Percentiles rank a stretch among this genome's conserved stretches.
These are phyloP conservation scores for Eremophila alpestris DNA, from an alignment of 2,797 vertebrate genomes.

Conservation along the genomic window DNA sequence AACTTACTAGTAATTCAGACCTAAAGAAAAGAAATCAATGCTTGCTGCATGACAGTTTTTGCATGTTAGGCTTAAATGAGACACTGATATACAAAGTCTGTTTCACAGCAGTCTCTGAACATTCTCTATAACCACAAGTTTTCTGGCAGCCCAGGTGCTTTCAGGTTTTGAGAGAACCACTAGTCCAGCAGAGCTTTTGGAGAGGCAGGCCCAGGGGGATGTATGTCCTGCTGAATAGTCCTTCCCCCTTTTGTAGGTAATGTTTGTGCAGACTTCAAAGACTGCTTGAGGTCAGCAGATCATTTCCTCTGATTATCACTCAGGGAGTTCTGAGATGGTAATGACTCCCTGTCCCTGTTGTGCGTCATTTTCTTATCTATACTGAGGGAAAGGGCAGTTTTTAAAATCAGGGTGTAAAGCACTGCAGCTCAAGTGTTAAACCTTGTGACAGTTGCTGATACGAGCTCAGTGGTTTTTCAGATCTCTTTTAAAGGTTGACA, in stretches of 20 bases:
- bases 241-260: neutral
- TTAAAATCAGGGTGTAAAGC: neutral
- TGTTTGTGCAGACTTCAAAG: conserved; percentile 20
- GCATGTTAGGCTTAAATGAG: neutral
- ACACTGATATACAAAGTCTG: neutral
- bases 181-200: neutral
- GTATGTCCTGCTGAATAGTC: neutral
- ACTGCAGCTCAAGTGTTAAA: neutral
- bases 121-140: neutral
- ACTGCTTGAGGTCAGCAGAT: conserved; percentile 8
- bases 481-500: neutral
- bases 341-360: neutral
- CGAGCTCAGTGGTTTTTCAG: neutral
- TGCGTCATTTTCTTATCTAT: neutral
- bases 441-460: neutral
- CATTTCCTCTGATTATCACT: conserved; percentile 2
- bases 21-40: neutral
- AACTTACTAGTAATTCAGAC: neutral
- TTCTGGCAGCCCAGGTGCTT: neutral
- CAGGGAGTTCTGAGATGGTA: neutral
- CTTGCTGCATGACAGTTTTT: neutral
- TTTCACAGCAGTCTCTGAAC: neutral
- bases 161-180: neutral
- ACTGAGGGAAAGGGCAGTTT: neutral
- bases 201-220: neutral